Conservation (phyloP, 2,797 vertebrate species). For the Mus minutoides region DNA sequence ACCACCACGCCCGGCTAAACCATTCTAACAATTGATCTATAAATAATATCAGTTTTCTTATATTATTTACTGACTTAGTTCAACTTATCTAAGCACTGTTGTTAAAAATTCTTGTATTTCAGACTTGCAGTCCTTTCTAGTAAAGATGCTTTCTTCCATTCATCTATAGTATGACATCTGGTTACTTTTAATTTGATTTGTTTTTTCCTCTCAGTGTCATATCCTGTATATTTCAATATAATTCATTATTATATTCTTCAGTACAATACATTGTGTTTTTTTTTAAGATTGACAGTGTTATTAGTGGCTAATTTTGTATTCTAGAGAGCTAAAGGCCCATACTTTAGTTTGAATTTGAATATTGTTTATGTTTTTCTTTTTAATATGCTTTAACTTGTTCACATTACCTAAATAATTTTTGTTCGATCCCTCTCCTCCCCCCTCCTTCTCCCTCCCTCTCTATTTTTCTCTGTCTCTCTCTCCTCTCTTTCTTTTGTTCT, state of each 20-base stretch:
- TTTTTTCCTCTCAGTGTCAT: not conserved
- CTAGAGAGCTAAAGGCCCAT: not conserved
- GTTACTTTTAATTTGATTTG: not conserved
- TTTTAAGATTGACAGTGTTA: not conserved
- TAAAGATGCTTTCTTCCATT: not conserved
- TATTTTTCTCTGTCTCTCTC: not conserved
- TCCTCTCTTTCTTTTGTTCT: not conserved
- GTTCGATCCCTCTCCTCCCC: no score
- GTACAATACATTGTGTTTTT: not conserved
- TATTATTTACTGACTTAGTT: not conserved
- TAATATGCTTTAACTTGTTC: not conserved
- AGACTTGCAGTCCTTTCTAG: not conserved
- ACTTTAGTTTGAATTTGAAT: not conserved
- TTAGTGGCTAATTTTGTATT: not conserved
- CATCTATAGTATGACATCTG: not conserved
- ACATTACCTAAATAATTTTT: not conserved
- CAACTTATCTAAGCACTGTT: not conserved
- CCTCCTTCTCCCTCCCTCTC: no score
- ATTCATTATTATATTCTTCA: not conserved
- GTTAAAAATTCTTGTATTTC: not conserved
- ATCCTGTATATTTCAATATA: conserved; percentile 11
- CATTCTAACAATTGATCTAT: not conserved
- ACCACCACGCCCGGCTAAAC: no score
- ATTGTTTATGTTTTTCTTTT: not conserved
- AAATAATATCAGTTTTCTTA: not conserved